A percentile compares a stretch with the other conserved stretches of the same genome.
These are phyloP conservation scores for Theocolax elegans DNA, from an alignment of 1,140 invertebrate species.

Conservation along the genomic window DNA sequence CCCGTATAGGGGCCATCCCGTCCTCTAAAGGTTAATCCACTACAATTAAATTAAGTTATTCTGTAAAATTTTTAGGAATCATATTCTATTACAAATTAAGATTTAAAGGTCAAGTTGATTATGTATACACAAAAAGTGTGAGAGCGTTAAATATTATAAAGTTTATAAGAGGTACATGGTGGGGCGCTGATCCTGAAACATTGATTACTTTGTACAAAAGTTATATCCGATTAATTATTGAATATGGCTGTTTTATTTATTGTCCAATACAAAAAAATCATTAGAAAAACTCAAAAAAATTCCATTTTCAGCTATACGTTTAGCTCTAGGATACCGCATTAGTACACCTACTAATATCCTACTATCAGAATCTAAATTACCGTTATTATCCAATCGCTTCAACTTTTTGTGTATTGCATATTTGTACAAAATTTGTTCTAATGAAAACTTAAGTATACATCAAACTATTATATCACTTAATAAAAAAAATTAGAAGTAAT, in stretches of 20 bases:
- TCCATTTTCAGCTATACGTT: slow-evolving; percentile 17
- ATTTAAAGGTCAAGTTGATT: background rate
- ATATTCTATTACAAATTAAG: background rate
- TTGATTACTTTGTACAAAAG: background rate
- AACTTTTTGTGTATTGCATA: too few relatives aligned
- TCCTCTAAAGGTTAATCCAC: too few relatives aligned
- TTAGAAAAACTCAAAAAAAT: slow-evolving; percentile 21
- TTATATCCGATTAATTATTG: background rate
- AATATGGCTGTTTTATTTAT: background rate
- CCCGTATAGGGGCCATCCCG: too few relatives aligned
- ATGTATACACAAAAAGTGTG: background rate
- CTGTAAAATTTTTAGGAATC: background rate
- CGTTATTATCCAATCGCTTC: too few relatives aligned
- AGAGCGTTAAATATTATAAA: slow-evolving; percentile 1
- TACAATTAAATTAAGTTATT: background rate
- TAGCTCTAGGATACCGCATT: slow-evolving; percentile 11
- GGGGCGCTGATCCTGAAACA: background rate
- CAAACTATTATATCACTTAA: too few relatives aligned
- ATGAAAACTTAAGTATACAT: too few relatives aligned
- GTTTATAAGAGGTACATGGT: background rate
- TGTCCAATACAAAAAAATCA: background rate
- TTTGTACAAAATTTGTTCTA: too few relatives aligned
- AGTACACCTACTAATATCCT: too few relatives aligned
- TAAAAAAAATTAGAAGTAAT: too few relatives aligned
- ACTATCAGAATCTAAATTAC: too few relatives aligned